Evolutionary conservation across 2,888 invertebrate species (phyloP), one percentile per base, ranked within the genome.

Genomic region (Helobdella robusta): DNA sequence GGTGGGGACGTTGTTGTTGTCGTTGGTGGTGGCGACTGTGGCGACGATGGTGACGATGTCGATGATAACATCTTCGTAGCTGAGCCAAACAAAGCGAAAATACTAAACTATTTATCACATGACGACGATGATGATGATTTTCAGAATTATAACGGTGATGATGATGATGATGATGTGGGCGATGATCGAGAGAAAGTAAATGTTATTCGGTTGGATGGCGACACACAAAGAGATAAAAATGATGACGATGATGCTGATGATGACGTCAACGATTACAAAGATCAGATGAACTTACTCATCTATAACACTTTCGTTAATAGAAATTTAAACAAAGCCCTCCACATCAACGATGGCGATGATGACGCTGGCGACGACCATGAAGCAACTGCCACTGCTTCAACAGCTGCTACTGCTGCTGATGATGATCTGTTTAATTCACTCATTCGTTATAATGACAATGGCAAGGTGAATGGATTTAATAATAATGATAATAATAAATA

Each of bases 81-180:
- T n/a, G n/a, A n/a, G n/a, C n/a, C n/a, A n/a, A n/a, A n/a, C n/a
- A n/a, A n/a, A n/a, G n/a, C n/a, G n/a, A n/a, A n/a, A n/a, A n/a
- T n/a, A n/a, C n/a, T n/a, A n/a, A n/a, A n/a, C n/a, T n/a, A n/a
- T n/a, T n/a, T n/a, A n/a, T n/a, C n/a, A n/a, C n/a, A n/a, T n/a
- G n/a, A n/a, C 81, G 3, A 72, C 84, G 84, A 89, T 89, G 79
- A 85, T 84, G 69, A 83, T 83, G 40, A 83, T 81, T 18, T 83
- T 75, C 8, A 74, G 75, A 48, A 68, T 70, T n/a, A 68, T 71
- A 3, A 78, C 83, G 77, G 77, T 59, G 82, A 75, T 2, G 82
- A 82, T 71, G 68, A 71, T 3, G 82, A 82, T 71, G 73, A 74
- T 11, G 82, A 81, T 1, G 68, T 6, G n/a, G 50, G 25, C 25